Base-by-base conservation (phyloP, 2,888 invertebrate genomes). In the Plagodis dolabraria region DNA sequence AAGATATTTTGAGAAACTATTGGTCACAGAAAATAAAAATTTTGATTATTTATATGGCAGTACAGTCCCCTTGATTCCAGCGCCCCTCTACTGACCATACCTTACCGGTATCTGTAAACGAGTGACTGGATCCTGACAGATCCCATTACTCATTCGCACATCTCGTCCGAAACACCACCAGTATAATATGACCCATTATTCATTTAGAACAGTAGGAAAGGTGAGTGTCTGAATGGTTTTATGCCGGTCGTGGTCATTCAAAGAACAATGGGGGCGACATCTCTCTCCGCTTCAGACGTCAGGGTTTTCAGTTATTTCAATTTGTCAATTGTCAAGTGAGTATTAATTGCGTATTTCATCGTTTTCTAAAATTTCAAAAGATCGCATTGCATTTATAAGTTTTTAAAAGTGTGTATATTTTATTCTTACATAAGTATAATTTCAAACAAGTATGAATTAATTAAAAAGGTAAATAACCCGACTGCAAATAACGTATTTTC, bases 111-210 rank as follows among this genome's bases (percentile, higher is more conserved):
- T 40, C 48, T 49, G 53, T 60, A 35, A 68, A 60, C 60, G 57
- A 61, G 58, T 56, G 63, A 57, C 54, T 47, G 59, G 65, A 51
- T 54, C 55, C 22, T 68, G 76, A 77, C 75, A 72, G 62, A 35
- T 62, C 54, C 64, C 71, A 80, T 79, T 80, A 76, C 56, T 80
- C 74, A 79, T 67, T 64, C 60, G 63, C 67, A 69, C 74, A 65
- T 74, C 57, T 67, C 64, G 69, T 70, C 68, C 60, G 58, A 57
- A 67, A 61, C 68, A 63, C 60, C 50, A 61, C 67, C 68, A 65
- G 57, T 33, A 33, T 67, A 65, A 61, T 57, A 47, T 60, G 69
- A 68, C 7, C 61, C 57, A 56, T 55, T 62, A 53, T 56, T 47
- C 55, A 43, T 58, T 53, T 50, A 59, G 42, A 52, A 33, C 40